Base-by-base conservation (phyloP, 2,113 vertebrate species). In the Hydrochoerus hydrochaeris region DNA sequence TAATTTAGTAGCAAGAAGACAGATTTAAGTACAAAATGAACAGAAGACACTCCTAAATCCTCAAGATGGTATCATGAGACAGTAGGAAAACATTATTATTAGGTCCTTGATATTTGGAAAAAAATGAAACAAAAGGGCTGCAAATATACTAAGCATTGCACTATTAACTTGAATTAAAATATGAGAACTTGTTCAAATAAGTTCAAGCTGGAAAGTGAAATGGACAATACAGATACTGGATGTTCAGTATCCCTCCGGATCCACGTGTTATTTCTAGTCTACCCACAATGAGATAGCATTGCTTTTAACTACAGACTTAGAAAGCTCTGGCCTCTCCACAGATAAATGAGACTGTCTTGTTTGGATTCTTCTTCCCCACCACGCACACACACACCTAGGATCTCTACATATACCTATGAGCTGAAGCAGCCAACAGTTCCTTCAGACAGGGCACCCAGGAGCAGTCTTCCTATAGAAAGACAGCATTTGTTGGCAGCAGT, bases 101-200 rank as follows among this genome's bases (percentile, higher is more conserved):
- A 46, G 46, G 54, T 24, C 46, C 41, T 89, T 91, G 85, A 63
- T 75, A 54, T 78, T 38, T 83, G 26, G 41, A 58, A 89, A 94
- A 46, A 41, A 89, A 13, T 44, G 41, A 95, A 69, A 81, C 19
- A 54, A 94, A 91, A 28, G 7, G 46, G 71, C 35, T 67, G 54
- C 90, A 93, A 93, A 85, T 63, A 90, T 32, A 91, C n/a, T 26
- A 24, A 87, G 88, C 62, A 75, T 85, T 81, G 49, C 1, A 77
- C 10, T 69, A 69, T 46, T 67, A 60, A 46, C 80, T 49, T 95
- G 28, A 93, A 81, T 63, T 75, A 87, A 92, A 96, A 96, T n/a
- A 71, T 41, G 35, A 81, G 35, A 88, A 83, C 35, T 78, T 96
- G 60, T 30, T 96, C 60, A 97, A 75, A 82, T 91, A 86, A 35